These are phyloP conservation scores for Elephantulus edwardii DNA, from an alignment of 2,113 vertebrate species.

Conservation along the genomic window DNA sequence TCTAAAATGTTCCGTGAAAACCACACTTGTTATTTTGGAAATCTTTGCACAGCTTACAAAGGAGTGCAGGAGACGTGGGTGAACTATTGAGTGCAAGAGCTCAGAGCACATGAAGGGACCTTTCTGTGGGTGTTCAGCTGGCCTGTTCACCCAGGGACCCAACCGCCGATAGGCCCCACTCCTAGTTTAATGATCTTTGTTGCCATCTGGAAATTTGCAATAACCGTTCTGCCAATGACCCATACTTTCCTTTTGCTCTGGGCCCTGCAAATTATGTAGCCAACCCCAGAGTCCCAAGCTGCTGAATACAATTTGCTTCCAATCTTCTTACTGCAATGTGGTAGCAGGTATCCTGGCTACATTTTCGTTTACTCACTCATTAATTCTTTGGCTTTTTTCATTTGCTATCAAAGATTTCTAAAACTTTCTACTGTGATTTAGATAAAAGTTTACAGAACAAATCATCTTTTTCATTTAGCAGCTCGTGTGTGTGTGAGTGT, in stretches of 20 bases:
- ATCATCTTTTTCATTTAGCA: too few relatives aligned
- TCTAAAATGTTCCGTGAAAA: not conserved
- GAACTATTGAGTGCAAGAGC: not conserved
- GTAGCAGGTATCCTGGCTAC: not conserved
- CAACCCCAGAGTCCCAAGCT: not conserved
- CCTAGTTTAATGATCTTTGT: not conserved
- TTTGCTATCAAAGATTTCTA: too few relatives aligned
- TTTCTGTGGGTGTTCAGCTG: not conserved
- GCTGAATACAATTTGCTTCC: not conserved
- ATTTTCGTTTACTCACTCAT: not conserved
- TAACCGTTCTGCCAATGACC: not conserved
- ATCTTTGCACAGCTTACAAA: not conserved
- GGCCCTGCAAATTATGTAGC: not conserved
- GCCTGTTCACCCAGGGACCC: rapidly evolving
- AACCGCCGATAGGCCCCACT: rapidly evolving
- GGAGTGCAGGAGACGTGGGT: not conserved
- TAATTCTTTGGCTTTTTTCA: not conserved
- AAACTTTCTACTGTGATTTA: too few relatives aligned
- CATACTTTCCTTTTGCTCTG: not conserved
- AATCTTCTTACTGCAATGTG: not conserved
- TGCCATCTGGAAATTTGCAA: not conserved
- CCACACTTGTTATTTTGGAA: not conserved
- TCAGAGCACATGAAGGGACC: not conserved
- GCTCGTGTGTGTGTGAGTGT: too few relatives aligned
- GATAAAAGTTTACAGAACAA: too few relatives aligned